Conservation (phyloP, 2,888 invertebrate genomes). For the Nephrotoma appendiculata region DNA sequence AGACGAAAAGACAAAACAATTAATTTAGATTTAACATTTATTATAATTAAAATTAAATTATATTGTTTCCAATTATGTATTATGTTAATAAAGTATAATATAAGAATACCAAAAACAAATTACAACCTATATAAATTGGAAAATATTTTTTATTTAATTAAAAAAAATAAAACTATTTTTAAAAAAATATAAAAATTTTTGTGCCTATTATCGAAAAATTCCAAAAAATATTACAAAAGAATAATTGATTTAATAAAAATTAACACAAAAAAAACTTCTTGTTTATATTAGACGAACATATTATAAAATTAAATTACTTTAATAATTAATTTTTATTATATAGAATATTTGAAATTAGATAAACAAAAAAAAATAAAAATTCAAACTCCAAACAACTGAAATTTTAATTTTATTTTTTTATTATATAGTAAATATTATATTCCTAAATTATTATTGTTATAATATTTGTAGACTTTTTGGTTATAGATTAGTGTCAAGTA, state of each 20-base stretch:
- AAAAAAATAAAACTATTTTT: neutral
- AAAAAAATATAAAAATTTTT: neutral
- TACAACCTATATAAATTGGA: neutral
- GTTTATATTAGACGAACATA: neutral
- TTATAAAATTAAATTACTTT: neutral
- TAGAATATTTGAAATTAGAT: neutral
- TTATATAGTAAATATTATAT: neutral
- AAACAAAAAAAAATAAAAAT: neutral
- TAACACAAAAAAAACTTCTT: neutral
- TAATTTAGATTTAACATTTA: neutral
- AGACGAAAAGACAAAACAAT: neutral
- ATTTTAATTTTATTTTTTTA: neutral
- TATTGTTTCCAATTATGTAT: neutral
- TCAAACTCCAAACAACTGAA: neutral
- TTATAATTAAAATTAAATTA: neutral
- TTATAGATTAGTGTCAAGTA: neutral
- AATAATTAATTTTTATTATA: neutral
- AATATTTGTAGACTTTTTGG: neutral
- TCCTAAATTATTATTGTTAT: neutral
- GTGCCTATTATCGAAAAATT: neutral
- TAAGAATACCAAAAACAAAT: neutral
- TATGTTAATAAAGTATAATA: neutral
- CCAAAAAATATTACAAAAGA: neutral
- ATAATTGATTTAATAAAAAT: neutral
- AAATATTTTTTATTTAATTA: neutral